Base-by-base conservation (phyloP, 2,888 invertebrate genomes). In the Phortica okadai region DNA sequence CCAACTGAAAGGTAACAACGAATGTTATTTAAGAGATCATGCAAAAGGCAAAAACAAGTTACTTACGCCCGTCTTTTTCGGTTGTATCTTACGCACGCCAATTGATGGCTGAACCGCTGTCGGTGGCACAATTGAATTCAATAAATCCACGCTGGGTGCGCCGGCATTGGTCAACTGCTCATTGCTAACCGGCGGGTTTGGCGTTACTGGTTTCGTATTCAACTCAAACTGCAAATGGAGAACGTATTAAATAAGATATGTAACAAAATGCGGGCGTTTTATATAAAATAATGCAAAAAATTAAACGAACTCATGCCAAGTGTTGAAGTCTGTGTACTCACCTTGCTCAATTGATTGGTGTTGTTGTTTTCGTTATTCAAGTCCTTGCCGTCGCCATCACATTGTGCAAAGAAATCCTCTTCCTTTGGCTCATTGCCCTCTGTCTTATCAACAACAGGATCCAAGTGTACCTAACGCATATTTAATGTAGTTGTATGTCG, bases 401-500 rank as follows among this genome's bases (percentile, higher is more conserved):
- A 95, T 92, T 97, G 96, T 77, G 95, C 95, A 92, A 98, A 98
- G 93, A 98, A 99, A 92, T 99, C 98, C 82, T 95, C 94, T 92
- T 97, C 97, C 77, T 92, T 81, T 72, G 83, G 81, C 85, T 95
- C 95, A 84, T 94, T 93, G 72, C 85, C 88, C 54, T 92, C 93
- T 62, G 90, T 90, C 80, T 93, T 92, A 84, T 95, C 95, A 73
- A 91, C 91, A 21, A 93, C 91, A 21, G 94, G 93, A 67, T 96
- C 95, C 92, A 97, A 92, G 91, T 96, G 95, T 79, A 97, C 91
- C 96, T 96, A 92, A 74, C 88, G 88, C n/a, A 58, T 45, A 70
- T 74, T 10, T 6, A 11, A 69, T 66, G 67, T 62, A 75, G 70
- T 25, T 70, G 75, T 73, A 64, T 73, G 58, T 50, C 73, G 45